Percentiles rank a stretch among this genome's conserved stretches.
These are phyloP conservation scores for Scatophagus argus DNA, from an alignment of 2,113 vertebrate species.

Conservation along the genomic window DNA sequence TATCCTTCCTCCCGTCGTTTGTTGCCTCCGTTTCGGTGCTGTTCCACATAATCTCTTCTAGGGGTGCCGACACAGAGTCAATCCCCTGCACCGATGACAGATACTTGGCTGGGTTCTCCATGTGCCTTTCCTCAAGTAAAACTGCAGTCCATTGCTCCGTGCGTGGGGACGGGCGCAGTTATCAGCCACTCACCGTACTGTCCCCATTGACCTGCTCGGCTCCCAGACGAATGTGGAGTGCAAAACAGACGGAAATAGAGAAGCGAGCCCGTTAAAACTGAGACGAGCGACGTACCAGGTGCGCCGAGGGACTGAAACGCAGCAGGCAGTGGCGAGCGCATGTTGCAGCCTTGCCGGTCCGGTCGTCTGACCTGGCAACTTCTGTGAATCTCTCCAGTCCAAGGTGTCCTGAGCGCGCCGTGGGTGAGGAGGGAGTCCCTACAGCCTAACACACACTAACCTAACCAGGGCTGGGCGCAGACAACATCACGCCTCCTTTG, in stretches of 20 bases:
- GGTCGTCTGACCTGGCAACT: slow-evolving; percentile 60
- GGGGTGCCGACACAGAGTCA: slow-evolving; percentile 65
- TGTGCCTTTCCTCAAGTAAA: slow-evolving; percentile 66
- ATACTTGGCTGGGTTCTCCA: slow-evolving; percentile 81
- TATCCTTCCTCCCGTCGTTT: slow-evolving; percentile 62
- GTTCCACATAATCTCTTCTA: slow-evolving; percentile 82
- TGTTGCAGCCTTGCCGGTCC: slow-evolving; percentile 62
- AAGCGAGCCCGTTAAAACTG: slow-evolving; percentile 38
- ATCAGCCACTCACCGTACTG: slow-evolving; percentile 46
- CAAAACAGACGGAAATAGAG: slow-evolving; percentile 36
- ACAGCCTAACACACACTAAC: slow-evolving; percentile 30
- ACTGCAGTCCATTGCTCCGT: slow-evolving; percentile 58
- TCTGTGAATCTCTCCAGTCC: slow-evolving; percentile 50
- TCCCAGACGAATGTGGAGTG: slow-evolving; percentile 40
- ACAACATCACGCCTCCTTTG: slow-evolving; percentile 55
- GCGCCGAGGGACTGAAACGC: slow-evolving; percentile 52
- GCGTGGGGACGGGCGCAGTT: slow-evolving; percentile 54
- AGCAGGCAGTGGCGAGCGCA: slow-evolving; percentile 58
- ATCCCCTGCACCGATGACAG: slow-evolving; percentile 75
- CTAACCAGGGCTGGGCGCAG: slow-evolving; percentile 29
- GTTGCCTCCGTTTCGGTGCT: slow-evolving; percentile 73
- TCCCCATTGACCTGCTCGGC: slow-evolving; percentile 41
- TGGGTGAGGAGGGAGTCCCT: slow-evolving; percentile 54
- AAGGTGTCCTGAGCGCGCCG: slow-evolving; percentile 58
- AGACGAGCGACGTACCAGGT: slow-evolving; percentile 50